Percentiles rank a stretch among this genome's conserved stretches.
These are phyloP conservation scores for Deilephila porcellus DNA, from an alignment of 2,888 invertebrate species.

Conservation along the genomic window DNA sequence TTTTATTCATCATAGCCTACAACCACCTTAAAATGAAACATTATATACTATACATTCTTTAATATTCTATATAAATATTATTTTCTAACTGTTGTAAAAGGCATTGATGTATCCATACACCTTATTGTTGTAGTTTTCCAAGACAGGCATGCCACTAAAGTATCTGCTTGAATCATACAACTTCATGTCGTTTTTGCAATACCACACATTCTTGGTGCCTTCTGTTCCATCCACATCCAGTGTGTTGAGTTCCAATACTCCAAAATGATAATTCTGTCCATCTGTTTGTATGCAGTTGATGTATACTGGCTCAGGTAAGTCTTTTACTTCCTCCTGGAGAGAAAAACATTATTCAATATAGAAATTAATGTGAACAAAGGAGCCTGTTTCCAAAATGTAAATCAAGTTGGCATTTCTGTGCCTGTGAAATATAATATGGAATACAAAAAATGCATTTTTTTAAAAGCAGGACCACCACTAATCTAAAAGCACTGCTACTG, in stretches of 20 bases:
- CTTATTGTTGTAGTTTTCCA: constrained; percentile 91
- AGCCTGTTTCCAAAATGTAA: too few species aligned
- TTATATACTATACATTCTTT: constrained; percentile 49
- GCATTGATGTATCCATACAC: constrained; percentile 91
- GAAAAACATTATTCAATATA: constrained; percentile 28
- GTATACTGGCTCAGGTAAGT: constrained; percentile 90
- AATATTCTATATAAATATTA: constrained; percentile 50
- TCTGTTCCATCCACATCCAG: constrained; percentile 86
- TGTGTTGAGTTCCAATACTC: constrained; percentile 93
- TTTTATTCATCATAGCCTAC: constrained; percentile 41
- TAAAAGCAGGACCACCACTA: too few species aligned
- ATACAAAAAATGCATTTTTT: too few species aligned
- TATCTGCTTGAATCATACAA: constrained; percentile 88
- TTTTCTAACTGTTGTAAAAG: constrained; percentile 88
- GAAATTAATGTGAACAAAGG: too few species aligned
- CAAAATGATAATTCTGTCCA: constrained; percentile 91
- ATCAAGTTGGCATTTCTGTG: too few species aligned
- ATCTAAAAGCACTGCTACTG: too few species aligned
- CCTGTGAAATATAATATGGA: too few species aligned
- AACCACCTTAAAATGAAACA: constrained; percentile 39
- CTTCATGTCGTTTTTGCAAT: constrained; percentile 86
- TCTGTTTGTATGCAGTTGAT: constrained; percentile 94
- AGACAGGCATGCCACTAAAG: constrained; percentile 86
- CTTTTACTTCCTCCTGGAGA: constrained; percentile 84
- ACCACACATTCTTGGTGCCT: constrained; percentile 91